phyloP scores from a whole-genome alignment of 2,113 vertebrate species.

The Solea solea region DNA sequence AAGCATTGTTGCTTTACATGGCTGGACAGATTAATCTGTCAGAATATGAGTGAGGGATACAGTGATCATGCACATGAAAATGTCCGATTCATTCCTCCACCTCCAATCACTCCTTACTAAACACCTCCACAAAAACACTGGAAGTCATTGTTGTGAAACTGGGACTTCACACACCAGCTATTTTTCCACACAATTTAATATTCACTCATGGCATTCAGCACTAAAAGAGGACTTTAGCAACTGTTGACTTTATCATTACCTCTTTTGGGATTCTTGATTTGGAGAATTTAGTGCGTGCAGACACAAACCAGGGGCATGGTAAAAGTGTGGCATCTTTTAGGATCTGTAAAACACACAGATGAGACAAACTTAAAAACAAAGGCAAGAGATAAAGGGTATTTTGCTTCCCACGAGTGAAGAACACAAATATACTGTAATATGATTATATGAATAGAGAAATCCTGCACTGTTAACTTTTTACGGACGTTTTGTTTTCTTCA shows the following conservation, averaged over 20 bases:
- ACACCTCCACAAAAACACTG: too few relatives aligned
- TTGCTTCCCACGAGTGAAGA: background rate
- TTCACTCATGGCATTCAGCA: too few relatives aligned
- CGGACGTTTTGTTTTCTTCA: too few relatives aligned
- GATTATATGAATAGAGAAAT: background rate
- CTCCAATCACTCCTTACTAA: too few relatives aligned
- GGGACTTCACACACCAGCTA: too few relatives aligned
- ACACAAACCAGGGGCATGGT: constrained; percentile 51
- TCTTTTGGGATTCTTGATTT: constrained; percentile 74
- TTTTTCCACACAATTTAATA: too few relatives aligned
- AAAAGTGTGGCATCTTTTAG: constrained; percentile 42
- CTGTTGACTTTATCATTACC: constrained; percentile 49
- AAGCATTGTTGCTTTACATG: background rate
- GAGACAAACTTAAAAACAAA: background rate
- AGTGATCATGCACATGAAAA: too few relatives aligned
- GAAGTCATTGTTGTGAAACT: too few relatives aligned
- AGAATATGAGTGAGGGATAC: background rate
- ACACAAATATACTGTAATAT: too few relatives aligned
- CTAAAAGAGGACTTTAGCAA: too few relatives aligned
- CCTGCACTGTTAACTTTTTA: too few relatives aligned
- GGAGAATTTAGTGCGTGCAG: constrained; percentile 70
- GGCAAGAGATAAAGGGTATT: background rate
- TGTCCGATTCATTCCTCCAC: too few relatives aligned
- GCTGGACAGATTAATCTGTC: background rate
- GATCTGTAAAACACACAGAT: constrained; percentile 58